Base-by-base conservation (phyloP, 37 sponge, comb jelly and placozoan genomes). In the Agelas oroides region DNA sequence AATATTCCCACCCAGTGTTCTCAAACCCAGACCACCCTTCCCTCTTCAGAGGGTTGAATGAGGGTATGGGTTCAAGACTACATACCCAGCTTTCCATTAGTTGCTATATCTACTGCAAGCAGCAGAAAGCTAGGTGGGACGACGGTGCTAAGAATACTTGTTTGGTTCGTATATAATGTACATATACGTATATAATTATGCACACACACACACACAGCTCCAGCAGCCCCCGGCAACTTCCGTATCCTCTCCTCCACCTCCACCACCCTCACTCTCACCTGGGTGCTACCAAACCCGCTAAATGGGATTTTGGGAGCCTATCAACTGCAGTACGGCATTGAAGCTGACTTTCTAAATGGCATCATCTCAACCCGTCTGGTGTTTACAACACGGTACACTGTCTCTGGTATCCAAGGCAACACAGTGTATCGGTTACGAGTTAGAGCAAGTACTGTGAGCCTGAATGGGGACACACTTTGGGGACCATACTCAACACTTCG, bases 121-220 rank as follows among this genome's bases (percentile, higher is more conserved):
- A n/a, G n/a, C n/a, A n/a, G n/a, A n/a, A n/a, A n/a, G n/a, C n/a
- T n/a, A n/a, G n/a, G n/a, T n/a, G n/a, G n/a, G n/a, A n/a, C n/a
- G n/a, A n/a, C n/a, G n/a, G n/a, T n/a, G n/a, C n/a, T n/a, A n/a
- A n/a, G n/a, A n/a, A n/a, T n/a, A n/a, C n/a, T n/a, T n/a, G n/a
- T n/a, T n/a, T 46, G 8, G 46, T 46, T 8, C 3, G 3, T 46
- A 8, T 46, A 46, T 46, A 46, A 46, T 46, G 46, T 46, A 12
- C 46, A 46, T 8, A 46, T 8, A 3, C 46, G 8, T 8, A 46
- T 71, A 82, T 71, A 82, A 37, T 53, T 71, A 82, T 71, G 70
- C 82, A 82, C 59, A 82, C 72, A 71, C 70, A 76, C 85, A 76
- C 70, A 66, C 37, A 38, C 61, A 91, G 91, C 87, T 70, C 93